Evolutionary conservation across 2,888 invertebrate genomes (phyloP).

Genomic region (Napeogenes sylphis): DNA sequence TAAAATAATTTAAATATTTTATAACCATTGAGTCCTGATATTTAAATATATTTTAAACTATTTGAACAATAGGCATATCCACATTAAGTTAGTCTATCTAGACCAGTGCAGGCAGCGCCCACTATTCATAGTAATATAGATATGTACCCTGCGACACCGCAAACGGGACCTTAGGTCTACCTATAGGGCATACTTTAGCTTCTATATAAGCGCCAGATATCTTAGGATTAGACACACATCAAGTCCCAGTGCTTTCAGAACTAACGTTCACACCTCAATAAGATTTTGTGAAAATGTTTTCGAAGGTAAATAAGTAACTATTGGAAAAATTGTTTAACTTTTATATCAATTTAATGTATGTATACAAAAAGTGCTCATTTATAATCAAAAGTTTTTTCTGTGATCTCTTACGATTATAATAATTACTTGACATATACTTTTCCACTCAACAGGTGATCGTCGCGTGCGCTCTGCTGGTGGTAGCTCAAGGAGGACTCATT

Average conservation of each 20-base stretch:
- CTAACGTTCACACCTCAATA: conserved; percentile 53
- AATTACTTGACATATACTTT: neutral
- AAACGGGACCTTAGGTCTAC: conserved; percentile 52
- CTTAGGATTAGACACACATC: conserved; percentile 68
- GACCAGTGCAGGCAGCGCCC: conserved; percentile 61
- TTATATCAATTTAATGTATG: too few relatives aligned
- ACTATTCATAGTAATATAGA: conserved; percentile 49
- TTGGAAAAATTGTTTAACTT: conserved; percentile 1
- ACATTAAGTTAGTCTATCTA: conserved; percentile 43
- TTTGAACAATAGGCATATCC: conserved; percentile 39
- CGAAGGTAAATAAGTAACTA: conserved; percentile 56
- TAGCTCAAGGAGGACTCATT: conserved; percentile 72
- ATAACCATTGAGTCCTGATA: too few relatives aligned
- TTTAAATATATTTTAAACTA: neutral
- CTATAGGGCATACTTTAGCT: conserved; percentile 59
- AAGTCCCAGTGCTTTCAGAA: conserved; percentile 63
- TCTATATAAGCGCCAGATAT: conserved; percentile 70
- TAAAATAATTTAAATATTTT: too few relatives aligned
- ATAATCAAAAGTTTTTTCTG: too few relatives aligned
- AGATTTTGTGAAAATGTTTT: conserved; percentile 63
- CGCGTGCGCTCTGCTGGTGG: conserved; percentile 55
- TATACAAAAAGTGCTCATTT: too few relatives aligned
- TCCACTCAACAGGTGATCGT: conserved; percentile 49
- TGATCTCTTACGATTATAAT: neutral
- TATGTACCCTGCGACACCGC: conserved; percentile 51